phyloP scores from a whole-genome alignment of 1,140 invertebrate genomes.

The Diorhabda elongata region DNA sequence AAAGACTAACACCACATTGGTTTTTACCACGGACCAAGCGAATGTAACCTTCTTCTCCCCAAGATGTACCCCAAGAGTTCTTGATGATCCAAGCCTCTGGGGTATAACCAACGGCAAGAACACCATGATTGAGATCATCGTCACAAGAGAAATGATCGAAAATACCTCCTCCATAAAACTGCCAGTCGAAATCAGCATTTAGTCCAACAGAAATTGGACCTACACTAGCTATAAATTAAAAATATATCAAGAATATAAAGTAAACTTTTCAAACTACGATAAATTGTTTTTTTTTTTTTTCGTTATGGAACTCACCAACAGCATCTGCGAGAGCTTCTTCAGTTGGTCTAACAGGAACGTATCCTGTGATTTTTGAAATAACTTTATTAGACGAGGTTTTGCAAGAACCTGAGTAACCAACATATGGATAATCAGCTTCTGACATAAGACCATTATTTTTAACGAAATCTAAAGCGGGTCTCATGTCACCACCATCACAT shows the following conservation, averaged over 20 bases:
- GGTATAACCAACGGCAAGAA: constrained; percentile 36
- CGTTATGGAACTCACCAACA: constrained; percentile 53
- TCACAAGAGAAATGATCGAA: constrained; percentile 34
- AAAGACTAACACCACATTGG: constrained; percentile 60
- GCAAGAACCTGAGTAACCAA: constrained; percentile 42
- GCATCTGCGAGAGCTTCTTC: constrained; percentile 65
- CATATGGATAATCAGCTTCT: constrained; percentile 59
- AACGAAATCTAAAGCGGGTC: constrained; percentile 59
- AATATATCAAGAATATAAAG: neutral
- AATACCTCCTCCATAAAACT: constrained; percentile 27
- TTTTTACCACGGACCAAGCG: constrained; percentile 72
- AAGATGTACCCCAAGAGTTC: constrained; percentile 36
- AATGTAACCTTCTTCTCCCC: constrained; percentile 72
- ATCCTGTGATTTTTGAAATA: constrained; percentile 34
- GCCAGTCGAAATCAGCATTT: constrained; percentile 62
- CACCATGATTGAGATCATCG: constrained; percentile 32
- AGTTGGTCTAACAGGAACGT: constrained; percentile 56
- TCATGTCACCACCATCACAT: constrained; percentile 57
- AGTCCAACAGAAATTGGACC: constrained; percentile 87
- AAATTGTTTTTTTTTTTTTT: neutral
- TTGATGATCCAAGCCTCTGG: constrained; percentile 34
- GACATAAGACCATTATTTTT: constrained; percentile 65
- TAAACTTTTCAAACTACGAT: constrained; percentile 27
- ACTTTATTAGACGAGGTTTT: neutral
- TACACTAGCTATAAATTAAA: constrained; percentile 52